A percentile compares a stretch with the other conserved stretches of the same genome.
Evolutionary conservation across 2,797 vertebrate species (phyloP).

Genomic region (Danio choprae): DNA sequence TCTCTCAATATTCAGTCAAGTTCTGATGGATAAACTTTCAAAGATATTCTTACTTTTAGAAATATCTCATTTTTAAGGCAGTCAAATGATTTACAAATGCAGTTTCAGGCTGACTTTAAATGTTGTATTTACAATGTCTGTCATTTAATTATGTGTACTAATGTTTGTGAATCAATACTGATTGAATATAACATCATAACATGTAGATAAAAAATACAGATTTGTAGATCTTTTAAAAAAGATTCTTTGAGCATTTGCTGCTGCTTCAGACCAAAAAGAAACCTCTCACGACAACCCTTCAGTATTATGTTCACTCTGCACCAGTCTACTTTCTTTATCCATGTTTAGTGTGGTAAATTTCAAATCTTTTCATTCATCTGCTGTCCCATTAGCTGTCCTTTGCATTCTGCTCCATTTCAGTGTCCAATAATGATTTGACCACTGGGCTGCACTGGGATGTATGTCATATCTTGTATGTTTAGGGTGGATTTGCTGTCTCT

Average conservation of each 20-base stretch:
- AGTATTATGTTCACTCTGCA: background rate
- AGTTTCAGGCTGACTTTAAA: constrained; percentile 9
- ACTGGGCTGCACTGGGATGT: constrained; percentile 41
- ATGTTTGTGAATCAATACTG: background rate
- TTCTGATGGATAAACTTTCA: background rate
- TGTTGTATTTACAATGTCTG: background rate
- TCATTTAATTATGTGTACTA: background rate
- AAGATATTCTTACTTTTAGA: background rate
- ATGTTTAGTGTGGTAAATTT: constrained; percentile 34
- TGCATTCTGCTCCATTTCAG: constrained; percentile 58
- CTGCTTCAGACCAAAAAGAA: constrained; percentile 16
- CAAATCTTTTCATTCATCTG: constrained; percentile 70
- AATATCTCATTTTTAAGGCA: background rate
- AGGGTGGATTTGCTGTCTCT: constrained; percentile 64
- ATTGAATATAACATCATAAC: background rate
- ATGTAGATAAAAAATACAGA: background rate
- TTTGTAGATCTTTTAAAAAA: background rate
- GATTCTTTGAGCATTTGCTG: background rate
- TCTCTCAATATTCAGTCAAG: background rate
- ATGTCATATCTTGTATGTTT: constrained; percentile 36
- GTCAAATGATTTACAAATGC: background rate
- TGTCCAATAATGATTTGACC: constrained; percentile 45
- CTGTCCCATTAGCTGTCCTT: constrained; percentile 71
- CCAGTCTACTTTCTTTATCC: constrained; percentile 29
- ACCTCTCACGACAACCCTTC: background rate